Conservation (phyloP, 2,113 vertebrate genomes). For the Leucosticte australis region DNA sequence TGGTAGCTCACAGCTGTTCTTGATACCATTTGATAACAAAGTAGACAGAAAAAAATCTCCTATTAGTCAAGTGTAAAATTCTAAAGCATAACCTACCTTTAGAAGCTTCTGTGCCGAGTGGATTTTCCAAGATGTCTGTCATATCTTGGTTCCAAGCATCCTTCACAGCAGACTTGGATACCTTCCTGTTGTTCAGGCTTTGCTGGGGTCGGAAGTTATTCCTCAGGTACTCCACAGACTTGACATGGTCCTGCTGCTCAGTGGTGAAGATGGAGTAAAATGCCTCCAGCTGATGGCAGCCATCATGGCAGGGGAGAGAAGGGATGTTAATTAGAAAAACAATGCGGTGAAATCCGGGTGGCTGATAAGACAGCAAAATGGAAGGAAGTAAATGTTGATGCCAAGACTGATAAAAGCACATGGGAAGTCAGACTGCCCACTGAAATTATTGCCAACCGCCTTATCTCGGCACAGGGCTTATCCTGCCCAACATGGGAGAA, state of each 20-base stretch:
- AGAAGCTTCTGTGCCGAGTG: constrained; percentile 88
- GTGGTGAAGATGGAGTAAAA: constrained; percentile 99
- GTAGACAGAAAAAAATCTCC: background rate
- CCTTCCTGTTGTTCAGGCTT: constrained; percentile 82
- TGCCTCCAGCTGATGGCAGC: constrained; percentile 84
- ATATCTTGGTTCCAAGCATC: constrained; percentile 91
- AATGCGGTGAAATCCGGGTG: constrained; percentile 14
- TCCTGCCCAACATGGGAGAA: constrained; percentile 17
- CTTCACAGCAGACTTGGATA: constrained; percentile 91
- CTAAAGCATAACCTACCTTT: constrained; percentile 79
- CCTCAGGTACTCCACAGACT: constrained; percentile 94
- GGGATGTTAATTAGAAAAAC: constrained; percentile 60
- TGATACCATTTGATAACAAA: background rate
- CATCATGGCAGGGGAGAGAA: constrained; percentile 24
- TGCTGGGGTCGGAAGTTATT: constrained; percentile 95
- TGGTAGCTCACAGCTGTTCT: background rate
- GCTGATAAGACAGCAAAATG: constrained; percentile 40
- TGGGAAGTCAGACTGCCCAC: constrained; percentile 36
- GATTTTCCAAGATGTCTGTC: constrained; percentile 81
- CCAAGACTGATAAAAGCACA: constrained; percentile 27
- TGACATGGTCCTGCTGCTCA: constrained; percentile 97
- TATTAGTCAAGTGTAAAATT: background rate
- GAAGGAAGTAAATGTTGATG: constrained; percentile 21
- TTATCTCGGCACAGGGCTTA: constrained; percentile 4
- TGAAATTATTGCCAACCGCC: constrained; percentile 24